Conservation (phyloP, 1,140 invertebrate genomes). For the Pollicipes pollicipes region DNA sequence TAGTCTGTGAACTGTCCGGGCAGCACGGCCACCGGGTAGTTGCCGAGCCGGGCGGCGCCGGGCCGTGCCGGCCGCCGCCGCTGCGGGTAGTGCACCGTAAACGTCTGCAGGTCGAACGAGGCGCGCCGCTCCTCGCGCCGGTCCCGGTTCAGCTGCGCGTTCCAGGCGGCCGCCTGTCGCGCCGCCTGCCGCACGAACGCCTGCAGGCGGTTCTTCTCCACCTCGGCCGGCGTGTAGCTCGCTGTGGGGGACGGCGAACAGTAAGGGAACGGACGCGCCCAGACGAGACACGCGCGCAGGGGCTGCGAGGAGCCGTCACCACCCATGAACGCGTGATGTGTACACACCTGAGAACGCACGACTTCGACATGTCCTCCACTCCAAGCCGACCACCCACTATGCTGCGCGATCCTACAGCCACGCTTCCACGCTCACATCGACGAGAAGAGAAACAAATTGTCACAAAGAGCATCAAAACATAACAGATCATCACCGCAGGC, state of each 20-base stretch:
- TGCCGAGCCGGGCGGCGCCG: slow-evolving; percentile 36
- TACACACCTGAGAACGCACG: too few species aligned
- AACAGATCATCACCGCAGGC: too few species aligned
- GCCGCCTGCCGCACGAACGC: slow-evolving; percentile 67
- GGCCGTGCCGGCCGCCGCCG: slow-evolving; percentile 27
- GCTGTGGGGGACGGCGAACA: too few species aligned
- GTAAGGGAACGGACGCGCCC: too few species aligned
- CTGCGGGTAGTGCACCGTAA: slow-evolving; percentile 49
- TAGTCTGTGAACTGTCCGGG: slow-evolving; percentile 82
- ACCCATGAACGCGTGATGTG: too few species aligned
- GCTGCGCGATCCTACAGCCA: too few species aligned
- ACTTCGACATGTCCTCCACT: background rate
- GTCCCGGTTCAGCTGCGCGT: slow-evolving; percentile 60
- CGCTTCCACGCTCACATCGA: too few species aligned
- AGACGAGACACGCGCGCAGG: too few species aligned
- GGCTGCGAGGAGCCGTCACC: too few species aligned
- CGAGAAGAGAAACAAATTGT: too few species aligned
- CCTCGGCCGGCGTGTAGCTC: slow-evolving; percentile 32
- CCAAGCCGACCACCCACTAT: too few species aligned
- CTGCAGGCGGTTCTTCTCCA: slow-evolving; percentile 25
- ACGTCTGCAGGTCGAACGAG: slow-evolving; percentile 55
- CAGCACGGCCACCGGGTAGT: slow-evolving; percentile 77
- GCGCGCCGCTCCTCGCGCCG: slow-evolving; percentile 43
- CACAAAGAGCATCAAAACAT: too few species aligned
- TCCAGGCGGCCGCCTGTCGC: slow-evolving; percentile 72